phyloP scores from a whole-genome alignment of 2,888 invertebrate species.

The Cremastobaeus sp. region DNA sequence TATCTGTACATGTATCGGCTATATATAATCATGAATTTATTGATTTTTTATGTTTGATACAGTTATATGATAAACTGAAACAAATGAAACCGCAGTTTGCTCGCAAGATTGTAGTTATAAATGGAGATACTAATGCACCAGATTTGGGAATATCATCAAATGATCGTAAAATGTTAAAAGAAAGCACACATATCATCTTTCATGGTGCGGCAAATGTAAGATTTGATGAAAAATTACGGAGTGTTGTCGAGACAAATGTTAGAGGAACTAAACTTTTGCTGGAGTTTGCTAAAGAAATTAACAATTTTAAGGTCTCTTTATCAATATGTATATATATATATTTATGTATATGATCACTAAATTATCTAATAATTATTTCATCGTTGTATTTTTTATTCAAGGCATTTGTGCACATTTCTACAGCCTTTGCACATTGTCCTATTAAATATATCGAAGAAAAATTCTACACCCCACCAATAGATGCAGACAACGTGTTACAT shows the following conservation, averaged over 20 bases:
- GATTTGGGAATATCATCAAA: slow-evolving; percentile 80
- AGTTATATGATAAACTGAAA: slow-evolving; percentile 80
- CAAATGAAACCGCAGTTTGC: slow-evolving; percentile 78
- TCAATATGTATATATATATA: background rate
- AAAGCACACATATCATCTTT: slow-evolving; percentile 83
- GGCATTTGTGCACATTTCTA: slow-evolving; percentile 75
- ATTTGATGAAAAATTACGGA: slow-evolving; percentile 85
- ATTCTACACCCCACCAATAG: slow-evolving; percentile 68
- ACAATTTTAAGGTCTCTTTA: slow-evolving; percentile 81
- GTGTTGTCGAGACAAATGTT: slow-evolving; percentile 85
- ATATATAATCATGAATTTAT: too few relatives aligned
- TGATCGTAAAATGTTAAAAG: slow-evolving; percentile 78
- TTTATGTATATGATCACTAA: background rate
- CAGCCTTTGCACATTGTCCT: slow-evolving; percentile 74
- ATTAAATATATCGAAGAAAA: slow-evolving; percentile 71
- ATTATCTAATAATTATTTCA: background rate
- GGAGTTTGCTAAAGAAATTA: slow-evolving; percentile 82
- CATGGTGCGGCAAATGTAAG: slow-evolving; percentile 88
- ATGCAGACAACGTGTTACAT: slow-evolving; percentile 70
- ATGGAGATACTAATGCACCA: slow-evolving; percentile 79
- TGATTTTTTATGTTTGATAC: slow-evolving; percentile 35
- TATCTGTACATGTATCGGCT: too few relatives aligned
- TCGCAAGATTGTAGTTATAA: slow-evolving; percentile 81
- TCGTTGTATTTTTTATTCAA: slow-evolving; percentile 48
- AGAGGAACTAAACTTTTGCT: slow-evolving; percentile 83